These are phyloP conservation scores for Vireo altiloquus DNA, from an alignment of 2,113 vertebrate genomes.

Conservation along the genomic window DNA sequence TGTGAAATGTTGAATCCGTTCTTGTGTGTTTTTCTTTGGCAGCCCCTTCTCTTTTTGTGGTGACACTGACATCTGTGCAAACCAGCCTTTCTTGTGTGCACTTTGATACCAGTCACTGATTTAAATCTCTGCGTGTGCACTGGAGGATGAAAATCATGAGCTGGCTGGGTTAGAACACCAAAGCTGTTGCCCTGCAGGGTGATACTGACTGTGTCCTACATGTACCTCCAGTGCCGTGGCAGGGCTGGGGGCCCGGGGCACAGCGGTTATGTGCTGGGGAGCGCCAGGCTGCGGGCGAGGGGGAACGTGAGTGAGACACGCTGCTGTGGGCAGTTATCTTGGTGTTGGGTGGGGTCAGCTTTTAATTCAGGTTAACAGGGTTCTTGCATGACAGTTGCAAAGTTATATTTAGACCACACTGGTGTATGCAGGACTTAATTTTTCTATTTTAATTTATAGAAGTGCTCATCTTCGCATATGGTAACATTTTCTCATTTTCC, in stretches of 20 bases:
- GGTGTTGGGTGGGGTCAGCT: not conserved
- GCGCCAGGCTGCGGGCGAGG: rapidly evolving
- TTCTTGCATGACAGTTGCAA: not conserved
- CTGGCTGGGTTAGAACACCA: not conserved
- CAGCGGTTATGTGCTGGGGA: not conserved
- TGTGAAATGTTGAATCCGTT: not conserved
- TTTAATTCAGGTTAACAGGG: not conserved
- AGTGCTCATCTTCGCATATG: not conserved
- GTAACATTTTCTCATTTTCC: not conserved
- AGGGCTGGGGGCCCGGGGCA: not conserved
- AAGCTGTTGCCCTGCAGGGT: not conserved
- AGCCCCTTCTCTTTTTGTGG: not conserved
- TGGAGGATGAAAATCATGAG: not conserved
- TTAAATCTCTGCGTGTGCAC: not conserved
- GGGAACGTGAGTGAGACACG: rapidly evolving
- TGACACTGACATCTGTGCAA: rapidly evolving
- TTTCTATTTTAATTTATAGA: not conserved
- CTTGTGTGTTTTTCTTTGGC: not conserved
- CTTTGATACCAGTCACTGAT: not conserved
- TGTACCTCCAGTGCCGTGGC: not conserved
- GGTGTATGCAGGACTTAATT: not conserved
- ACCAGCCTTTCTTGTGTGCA: not conserved
- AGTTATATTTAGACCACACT: not conserved
- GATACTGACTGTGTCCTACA: not conserved
- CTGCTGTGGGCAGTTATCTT: not conserved